These are phyloP conservation scores for Heterocephalus glaber DNA, from an alignment of 2,113 vertebrate species.

Conservation along the genomic window DNA sequence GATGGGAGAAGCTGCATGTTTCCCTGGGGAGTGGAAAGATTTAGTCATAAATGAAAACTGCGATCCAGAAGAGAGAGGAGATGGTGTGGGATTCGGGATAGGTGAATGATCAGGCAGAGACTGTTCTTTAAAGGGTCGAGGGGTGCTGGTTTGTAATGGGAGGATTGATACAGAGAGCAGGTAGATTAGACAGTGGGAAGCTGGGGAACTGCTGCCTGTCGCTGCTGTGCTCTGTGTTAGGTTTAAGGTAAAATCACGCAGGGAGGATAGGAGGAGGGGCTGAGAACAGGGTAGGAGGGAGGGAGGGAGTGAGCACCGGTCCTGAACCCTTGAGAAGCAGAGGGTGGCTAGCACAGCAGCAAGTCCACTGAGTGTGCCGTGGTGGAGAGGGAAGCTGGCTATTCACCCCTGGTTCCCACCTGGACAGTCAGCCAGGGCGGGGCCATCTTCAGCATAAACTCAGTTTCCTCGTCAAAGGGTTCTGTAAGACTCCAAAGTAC, in stretches of 20 bases:
- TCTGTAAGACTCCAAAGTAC: neutral
- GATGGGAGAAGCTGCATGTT: neutral
- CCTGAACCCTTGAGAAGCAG: neutral
- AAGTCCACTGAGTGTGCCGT: neutral
- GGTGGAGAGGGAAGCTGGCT: neutral
- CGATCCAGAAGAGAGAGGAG: neutral
- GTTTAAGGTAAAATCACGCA: neutral
- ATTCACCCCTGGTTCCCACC: neutral
- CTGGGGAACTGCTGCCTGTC: no score
- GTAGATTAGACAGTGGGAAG: neutral
- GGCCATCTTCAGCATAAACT: neutral
- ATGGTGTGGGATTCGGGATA: neutral
- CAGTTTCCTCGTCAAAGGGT: neutral
- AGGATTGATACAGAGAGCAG: neutral
- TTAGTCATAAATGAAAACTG: neutral
- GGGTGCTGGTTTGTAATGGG: neutral
- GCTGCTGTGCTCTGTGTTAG: neutral
- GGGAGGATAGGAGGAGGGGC: neutral
- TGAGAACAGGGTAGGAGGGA: neutral
- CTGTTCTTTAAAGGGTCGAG: neutral
- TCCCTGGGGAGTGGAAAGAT: neutral
- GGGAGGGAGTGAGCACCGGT: neutral
- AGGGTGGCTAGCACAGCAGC: rapidly evolving
- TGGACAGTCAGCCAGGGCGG: neutral
- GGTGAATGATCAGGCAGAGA: neutral